A percentile compares a stretch with the other conserved stretches of the same genome.
Conservation (phyloP, 2,113 vertebrate genomes). For the Anhinga rufa region DNA sequence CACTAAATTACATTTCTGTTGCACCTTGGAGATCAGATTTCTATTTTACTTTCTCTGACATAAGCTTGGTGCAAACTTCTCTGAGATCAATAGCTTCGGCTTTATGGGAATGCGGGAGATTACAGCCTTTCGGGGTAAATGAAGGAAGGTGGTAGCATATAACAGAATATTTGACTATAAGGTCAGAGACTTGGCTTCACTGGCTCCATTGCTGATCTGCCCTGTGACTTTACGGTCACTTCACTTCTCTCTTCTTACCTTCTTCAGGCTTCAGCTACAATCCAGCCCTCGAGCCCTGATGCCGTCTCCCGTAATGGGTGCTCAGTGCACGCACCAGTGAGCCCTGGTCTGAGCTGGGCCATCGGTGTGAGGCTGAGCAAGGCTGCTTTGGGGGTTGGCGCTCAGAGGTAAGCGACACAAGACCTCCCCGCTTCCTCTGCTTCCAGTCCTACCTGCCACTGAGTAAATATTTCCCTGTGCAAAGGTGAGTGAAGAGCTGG, state of each 20-base stretch:
- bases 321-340: not conserved
- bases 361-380: not conserved
- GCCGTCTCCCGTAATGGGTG: not conserved
- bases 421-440: not conserved
- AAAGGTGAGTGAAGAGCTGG: not conserved
- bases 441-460: not conserved
- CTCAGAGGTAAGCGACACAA: not conserved
- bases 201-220: not conserved
- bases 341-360: not conserved
- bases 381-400: not conserved
- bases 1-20: not conserved
- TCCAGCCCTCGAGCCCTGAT: accelerated
- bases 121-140: not conserved
- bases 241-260: not conserved
- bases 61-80: not conserved
- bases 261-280: not conserved
- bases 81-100: not conserved
- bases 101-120: not conserved
- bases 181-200: not conserved
- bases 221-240: not conserved
- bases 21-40: not conserved
- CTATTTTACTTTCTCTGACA: not conserved
- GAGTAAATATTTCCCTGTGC: not conserved
- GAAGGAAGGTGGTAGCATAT: not conserved
- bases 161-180: not conserved